Conservation (phyloP, 64 coral and sea anemone genomes). For the Anthopleura sola region DNA sequence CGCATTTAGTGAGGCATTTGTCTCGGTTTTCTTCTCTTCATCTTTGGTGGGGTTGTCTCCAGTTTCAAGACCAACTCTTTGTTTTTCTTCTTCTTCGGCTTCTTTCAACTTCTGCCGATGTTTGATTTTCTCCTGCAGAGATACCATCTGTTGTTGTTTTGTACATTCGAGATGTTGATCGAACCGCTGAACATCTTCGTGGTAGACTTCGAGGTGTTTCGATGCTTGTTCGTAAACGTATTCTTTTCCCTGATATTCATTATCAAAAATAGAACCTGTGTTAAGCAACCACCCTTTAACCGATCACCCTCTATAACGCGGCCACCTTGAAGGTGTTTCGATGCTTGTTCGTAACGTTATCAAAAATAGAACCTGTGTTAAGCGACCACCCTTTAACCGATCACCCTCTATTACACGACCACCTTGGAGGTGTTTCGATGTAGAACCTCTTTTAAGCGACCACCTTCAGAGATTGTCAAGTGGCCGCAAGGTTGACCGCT, state of each 20-base stretch:
- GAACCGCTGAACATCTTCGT: neutral
- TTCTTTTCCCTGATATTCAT: neutral
- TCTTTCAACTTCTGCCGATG: neutral
- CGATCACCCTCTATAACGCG: no score
- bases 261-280: neutral
- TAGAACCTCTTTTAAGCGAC: no score
- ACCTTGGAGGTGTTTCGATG: no score
- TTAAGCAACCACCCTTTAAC: no score
- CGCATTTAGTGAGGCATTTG: neutral
- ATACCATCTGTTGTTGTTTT: neutral
- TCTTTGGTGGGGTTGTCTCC: neutral
- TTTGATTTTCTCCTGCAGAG: neutral
- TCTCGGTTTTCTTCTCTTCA: neutral
- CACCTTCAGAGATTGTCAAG: no score
- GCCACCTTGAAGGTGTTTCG: no score
- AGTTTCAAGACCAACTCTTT: neutral
- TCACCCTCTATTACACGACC: no score
- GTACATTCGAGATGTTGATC: neutral
- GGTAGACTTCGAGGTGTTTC: neutral
- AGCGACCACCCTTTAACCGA: no score
- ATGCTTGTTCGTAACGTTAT: no score
- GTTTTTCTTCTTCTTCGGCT: neutral
- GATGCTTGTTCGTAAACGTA: neutral
- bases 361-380: no score
- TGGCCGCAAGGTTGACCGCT: no score